phyloP scores from a whole-genome alignment of 2,888 invertebrate species.

The Eulithis testata region DNA sequence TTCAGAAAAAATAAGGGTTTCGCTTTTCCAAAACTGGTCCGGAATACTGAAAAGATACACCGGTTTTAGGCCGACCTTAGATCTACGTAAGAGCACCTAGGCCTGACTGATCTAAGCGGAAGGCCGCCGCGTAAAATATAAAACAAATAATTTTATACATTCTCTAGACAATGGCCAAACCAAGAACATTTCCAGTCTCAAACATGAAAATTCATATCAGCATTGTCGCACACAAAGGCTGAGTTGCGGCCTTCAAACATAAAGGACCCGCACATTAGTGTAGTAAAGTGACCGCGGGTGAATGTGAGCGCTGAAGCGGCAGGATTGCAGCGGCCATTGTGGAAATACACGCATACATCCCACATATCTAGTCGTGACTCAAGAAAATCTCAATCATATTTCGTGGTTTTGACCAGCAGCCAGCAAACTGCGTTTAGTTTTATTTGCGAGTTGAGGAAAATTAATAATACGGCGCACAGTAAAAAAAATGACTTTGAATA shows the following conservation, averaged over 20 bases:
- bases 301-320: constrained; percentile 55
- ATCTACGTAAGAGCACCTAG: too few relatives aligned
- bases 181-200: constrained; percentile 37
- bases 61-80: too few relatives aligned
- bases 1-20: too few relatives aligned
- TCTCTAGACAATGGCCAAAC: constrained; percentile 32
- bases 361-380: not conserved
- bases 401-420: too few relatives aligned
- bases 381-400: not conserved
- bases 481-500: too few relatives aligned
- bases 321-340: constrained; percentile 45
- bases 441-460: too few relatives aligned
- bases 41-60: too few relatives aligned
- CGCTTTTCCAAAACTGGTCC: too few relatives aligned
- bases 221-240: constrained; percentile 56
- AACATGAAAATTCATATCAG: constrained; percentile 55
- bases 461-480: too few relatives aligned
- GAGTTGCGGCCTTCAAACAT: constrained; percentile 63
- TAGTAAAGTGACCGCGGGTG: constrained; percentile 67
- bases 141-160: constrained; percentile 28
- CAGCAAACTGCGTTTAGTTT: too few relatives aligned
- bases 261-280: constrained; percentile 69
- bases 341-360: constrained; percentile 33
- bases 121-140: constrained; percentile 13
- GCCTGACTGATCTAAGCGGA: not conserved